phyloP scores from a whole-genome alignment of 2,888 invertebrate genomes.

The Cyrtodaria siliqua region DNA sequence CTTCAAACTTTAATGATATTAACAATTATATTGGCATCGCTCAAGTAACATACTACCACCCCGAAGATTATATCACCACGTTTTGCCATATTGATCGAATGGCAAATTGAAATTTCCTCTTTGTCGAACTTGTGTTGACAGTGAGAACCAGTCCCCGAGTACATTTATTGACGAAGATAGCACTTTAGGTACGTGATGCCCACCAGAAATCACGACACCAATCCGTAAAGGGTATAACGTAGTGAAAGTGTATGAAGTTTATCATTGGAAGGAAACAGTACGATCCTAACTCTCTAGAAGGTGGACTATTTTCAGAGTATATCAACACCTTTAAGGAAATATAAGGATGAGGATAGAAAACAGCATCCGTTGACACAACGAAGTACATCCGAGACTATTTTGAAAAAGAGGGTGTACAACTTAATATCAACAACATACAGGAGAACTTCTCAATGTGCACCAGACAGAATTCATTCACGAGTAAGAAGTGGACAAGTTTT shows the following conservation, averaged over 20 bases:
- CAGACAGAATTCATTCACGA: conserved; percentile 29
- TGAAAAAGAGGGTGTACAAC: no score
- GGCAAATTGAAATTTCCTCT: conserved; percentile 82
- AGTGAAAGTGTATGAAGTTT: conserved; percentile 74
- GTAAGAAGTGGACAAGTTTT: conserved; percentile 11
- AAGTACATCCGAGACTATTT: neutral
- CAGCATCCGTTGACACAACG: neutral
- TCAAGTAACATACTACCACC: conserved; percentile 61
- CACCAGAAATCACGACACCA: conserved; percentile 81
- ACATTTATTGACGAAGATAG: conserved; percentile 74
- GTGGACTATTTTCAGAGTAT: conserved; percentile 76
- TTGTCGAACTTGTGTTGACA: conserved; percentile 72
- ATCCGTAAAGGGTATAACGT: conserved; percentile 77
- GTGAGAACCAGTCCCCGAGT: conserved; percentile 66
- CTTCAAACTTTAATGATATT: conserved; percentile 49
- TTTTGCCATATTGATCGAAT: conserved; percentile 74
- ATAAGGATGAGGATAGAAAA: conserved; percentile 24
- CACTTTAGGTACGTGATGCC: conserved; percentile 78
- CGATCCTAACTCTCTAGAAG: conserved; percentile 21
- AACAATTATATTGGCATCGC: conserved; percentile 66
- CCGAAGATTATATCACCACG: conserved; percentile 75
- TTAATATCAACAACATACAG: no score
- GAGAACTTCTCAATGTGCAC: conserved; percentile 13
- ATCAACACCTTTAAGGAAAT: conserved; percentile 69
- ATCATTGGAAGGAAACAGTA: conserved; percentile 55